A percentile compares a stretch with the other conserved stretches of the same genome.
These are phyloP conservation scores for Semotilus atromaculatus DNA, from an alignment of 2,797 vertebrate species.

Conservation along the genomic window DNA sequence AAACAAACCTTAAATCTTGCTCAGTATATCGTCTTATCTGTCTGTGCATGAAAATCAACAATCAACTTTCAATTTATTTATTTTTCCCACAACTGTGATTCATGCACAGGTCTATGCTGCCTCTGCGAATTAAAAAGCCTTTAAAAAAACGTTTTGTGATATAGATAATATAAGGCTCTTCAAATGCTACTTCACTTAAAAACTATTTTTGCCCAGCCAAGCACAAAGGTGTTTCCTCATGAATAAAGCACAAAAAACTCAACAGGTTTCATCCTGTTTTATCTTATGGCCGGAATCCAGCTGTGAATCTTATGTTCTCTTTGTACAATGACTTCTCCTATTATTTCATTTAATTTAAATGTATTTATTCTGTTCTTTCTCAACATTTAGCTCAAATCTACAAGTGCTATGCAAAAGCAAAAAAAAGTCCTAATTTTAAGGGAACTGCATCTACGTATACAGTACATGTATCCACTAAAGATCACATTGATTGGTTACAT, in stretches of 20 bases:
- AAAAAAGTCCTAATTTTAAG: neutral
- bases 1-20: neutral
- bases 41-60: neutral
- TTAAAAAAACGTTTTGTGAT: neutral
- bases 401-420: neutral
- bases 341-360: neutral
- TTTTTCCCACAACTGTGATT: neutral
- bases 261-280: neutral
- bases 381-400: neutral
- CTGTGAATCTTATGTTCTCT: neutral
- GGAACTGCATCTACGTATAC: neutral
- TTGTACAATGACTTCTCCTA: neutral
- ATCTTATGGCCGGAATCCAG: neutral
- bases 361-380: neutral
- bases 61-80: neutral
- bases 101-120: conserved; percentile 5
- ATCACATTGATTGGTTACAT: neutral
- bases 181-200: neutral
- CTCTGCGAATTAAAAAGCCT: neutral
- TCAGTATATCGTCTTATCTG: neutral
- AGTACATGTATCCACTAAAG: neutral
- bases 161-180: neutral
- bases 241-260: neutral
- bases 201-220: neutral
- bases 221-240: neutral